A percentile compares a stretch with the other conserved stretches of the same genome.
These are phyloP conservation scores for Umimayanthus kanabou DNA, from an alignment of 92 coral and sea anemone genomes.

Conservation along the genomic window DNA sequence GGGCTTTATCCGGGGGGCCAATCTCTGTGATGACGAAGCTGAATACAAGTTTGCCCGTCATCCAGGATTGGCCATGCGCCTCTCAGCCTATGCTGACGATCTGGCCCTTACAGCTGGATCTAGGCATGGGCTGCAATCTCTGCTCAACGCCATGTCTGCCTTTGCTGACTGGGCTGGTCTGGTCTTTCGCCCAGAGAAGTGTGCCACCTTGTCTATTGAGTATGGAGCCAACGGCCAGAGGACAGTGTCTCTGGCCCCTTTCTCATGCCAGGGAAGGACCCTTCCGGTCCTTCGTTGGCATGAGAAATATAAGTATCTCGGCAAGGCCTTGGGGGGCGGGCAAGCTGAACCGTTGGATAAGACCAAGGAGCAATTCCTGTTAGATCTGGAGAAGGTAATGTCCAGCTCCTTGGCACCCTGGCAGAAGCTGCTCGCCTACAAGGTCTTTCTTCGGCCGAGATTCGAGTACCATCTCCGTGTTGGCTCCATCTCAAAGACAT, in stretches of 20 bases:
- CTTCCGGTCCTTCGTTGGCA: background rate
- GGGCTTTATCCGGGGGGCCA: conserved; percentile 18
- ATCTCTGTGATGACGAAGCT: background rate
- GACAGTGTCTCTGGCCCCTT: background rate
- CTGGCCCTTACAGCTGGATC: background rate
- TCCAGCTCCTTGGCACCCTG: conserved; percentile 12
- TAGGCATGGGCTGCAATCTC: background rate
- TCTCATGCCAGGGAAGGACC: background rate
- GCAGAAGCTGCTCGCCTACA: conserved; percentile 15
- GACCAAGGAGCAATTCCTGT: background rate
- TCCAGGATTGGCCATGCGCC: background rate
- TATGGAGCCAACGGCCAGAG: background rate
- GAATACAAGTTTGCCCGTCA: background rate
- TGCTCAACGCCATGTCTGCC: background rate
- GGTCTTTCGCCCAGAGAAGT: background rate
- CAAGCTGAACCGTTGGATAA: too few species aligned
- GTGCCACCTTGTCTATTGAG: background rate
- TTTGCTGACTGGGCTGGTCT: conserved; percentile 11
- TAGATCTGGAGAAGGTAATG: conserved; percentile 17
- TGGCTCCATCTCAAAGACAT: background rate
- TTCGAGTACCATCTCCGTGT: conserved; percentile 9
- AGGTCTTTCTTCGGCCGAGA: conserved; percentile 16
- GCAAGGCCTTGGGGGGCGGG: too few species aligned
- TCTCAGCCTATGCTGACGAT: background rate
- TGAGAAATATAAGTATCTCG: background rate